Conservation (phyloP, 1,140 invertebrate species). For the Aleiodes sp. region DNA sequence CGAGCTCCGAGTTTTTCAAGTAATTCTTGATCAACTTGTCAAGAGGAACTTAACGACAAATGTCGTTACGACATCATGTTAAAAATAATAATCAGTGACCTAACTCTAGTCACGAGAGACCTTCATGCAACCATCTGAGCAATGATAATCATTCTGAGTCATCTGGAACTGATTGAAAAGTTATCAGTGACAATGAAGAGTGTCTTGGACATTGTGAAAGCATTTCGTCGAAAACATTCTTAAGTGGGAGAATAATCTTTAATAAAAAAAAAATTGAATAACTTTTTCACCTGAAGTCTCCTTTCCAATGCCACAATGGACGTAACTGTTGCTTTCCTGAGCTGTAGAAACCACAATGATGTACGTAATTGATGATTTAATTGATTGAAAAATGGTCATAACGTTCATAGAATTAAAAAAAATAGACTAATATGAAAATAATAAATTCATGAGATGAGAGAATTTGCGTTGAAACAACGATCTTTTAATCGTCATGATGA, state of each 20-base stretch:
- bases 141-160: not conserved
- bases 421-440: not conserved
- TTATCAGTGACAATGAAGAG: not conserved
- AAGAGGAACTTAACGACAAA: not conserved
- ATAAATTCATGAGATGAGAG: no score
- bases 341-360: not conserved
- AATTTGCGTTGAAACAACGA: no score
- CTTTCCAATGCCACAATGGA: not conserved
- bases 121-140: not conserved
- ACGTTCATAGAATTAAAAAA: not conserved
- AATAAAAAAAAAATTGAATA: no score
- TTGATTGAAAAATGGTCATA: not conserved
- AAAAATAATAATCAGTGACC: not conserved
- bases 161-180: no score
- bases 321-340: not conserved
- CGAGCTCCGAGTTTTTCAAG: conserved; percentile 13
- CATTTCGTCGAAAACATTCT: not conserved
- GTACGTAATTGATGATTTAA: not conserved
- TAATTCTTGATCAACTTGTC: not conserved
- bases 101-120: not conserved
- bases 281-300: not conserved
- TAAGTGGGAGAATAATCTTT: not conserved
- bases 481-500: no score
- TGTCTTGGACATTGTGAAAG: not conserved
- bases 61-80: not conserved